phyloP scores from a whole-genome alignment of 2,797 vertebrate genomes.

The Sphenodon punctatus region DNA sequence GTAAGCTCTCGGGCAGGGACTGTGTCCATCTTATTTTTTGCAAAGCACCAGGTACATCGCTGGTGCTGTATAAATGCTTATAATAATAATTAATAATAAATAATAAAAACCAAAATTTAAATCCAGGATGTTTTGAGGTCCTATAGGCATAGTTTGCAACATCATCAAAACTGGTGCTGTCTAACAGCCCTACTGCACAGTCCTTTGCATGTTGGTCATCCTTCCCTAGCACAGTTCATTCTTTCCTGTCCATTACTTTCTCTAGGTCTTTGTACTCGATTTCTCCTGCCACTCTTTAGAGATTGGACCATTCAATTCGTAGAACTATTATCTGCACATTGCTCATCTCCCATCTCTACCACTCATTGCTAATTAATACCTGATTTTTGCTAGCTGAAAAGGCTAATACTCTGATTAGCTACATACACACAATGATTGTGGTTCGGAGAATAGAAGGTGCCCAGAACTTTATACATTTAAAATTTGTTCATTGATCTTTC shows the following conservation, averaged over 20 bases:
- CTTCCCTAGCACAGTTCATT: constrained; percentile 26
- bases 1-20: too few species aligned
- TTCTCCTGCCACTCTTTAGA: constrained; percentile 18
- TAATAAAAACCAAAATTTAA: too few species aligned
- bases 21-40: too few species aligned
- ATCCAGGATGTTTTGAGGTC: constrained; percentile 46
- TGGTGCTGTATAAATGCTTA: too few species aligned
- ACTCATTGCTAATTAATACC: constrained; percentile 53
- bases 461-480: not conserved
- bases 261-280: not conserved
- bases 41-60: too few species aligned
- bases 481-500: not conserved
- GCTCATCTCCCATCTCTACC: constrained; percentile 27
- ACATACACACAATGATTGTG: not conserved
- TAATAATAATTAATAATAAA: too few species aligned
- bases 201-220: constrained; percentile 13
- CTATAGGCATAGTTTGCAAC: constrained; percentile 18
- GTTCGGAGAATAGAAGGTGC: not conserved
- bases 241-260: not conserved
- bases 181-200: constrained; percentile 18
- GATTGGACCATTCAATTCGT: constrained; percentile 26
- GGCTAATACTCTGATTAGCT: constrained; percentile 25
- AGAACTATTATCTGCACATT: constrained; percentile 22
- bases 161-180: constrained; percentile 55
- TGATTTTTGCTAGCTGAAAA: constrained; percentile 33